A percentile compares a stretch with the other conserved stretches of the same genome.
These are phyloP conservation scores for Cephalopterus ornatus DNA, from an alignment of 2,113 vertebrate species.

Conservation along the genomic window DNA sequence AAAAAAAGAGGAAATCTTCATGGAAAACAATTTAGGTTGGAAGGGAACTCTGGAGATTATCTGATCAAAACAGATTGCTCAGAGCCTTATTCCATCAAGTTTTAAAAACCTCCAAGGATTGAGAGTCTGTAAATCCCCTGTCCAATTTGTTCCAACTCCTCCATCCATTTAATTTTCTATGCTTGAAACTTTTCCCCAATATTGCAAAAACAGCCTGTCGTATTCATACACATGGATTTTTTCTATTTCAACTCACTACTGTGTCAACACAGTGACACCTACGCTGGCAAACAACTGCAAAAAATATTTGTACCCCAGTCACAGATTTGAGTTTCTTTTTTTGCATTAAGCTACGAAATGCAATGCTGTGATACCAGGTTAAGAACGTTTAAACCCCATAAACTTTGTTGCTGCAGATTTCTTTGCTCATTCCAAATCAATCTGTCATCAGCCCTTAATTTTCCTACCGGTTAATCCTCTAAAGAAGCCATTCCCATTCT, in stretches of 20 bases:
- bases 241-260: neutral
- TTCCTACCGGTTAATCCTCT: neutral
- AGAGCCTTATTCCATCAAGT: neutral
- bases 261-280: neutral
- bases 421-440: neutral
- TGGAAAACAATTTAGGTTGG: neutral
- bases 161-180: neutral
- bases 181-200: neutral
- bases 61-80: neutral
- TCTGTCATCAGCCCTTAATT: neutral
- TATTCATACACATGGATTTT: neutral
- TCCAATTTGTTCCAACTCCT: neutral
- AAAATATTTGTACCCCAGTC: neutral
- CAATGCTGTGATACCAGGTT: neutral
- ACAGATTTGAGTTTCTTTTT: neutral
- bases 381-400: neutral
- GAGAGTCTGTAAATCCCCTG: neutral
- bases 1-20: neutral
- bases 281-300: neutral
- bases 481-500: neutral
- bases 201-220: neutral
- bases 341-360: neutral
- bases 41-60: neutral
- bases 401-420: neutral
- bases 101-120: neutral